Percentiles rank a stretch among this genome's conserved stretches.
These are phyloP conservation scores for Melipona bicolor DNA, from an alignment of 2,888 invertebrate species.

Conservation along the genomic window DNA sequence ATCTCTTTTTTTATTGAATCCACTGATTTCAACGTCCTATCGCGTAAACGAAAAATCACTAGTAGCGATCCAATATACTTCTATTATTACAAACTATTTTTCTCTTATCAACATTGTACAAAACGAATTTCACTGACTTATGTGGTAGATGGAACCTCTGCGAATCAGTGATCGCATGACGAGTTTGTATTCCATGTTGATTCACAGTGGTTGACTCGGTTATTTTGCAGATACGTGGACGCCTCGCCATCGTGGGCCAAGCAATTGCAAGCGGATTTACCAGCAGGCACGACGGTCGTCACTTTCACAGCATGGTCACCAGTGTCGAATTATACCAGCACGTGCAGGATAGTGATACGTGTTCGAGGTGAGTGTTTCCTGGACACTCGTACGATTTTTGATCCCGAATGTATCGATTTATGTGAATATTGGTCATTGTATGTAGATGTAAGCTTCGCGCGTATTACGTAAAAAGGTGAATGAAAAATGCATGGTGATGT, in stretches of 20 bases:
- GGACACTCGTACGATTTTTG: background rate
- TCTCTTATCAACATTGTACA: too few species aligned
- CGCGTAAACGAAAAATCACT: too few species aligned
- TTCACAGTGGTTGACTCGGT: background rate
- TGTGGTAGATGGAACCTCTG: background rate
- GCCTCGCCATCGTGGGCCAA: conserved; percentile 88
- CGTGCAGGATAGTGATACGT: conserved; percentile 87
- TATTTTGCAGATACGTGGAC: conserved; percentile 85
- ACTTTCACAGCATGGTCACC: conserved; percentile 87
- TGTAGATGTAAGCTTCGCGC: background rate
- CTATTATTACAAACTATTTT: too few species aligned
- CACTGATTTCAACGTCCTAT: too few species aligned
- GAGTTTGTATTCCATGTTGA: background rate
- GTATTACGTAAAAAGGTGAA: background rate
- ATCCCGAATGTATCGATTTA: background rate
- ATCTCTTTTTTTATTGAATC: too few species aligned
- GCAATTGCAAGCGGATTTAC: conserved; percentile 86
- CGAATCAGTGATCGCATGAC: background rate
- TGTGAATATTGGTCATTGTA: background rate
- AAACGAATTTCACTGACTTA: too few species aligned
- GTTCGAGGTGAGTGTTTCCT: conserved; percentile 84
- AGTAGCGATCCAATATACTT: too few species aligned
- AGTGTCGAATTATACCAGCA: conserved; percentile 85
- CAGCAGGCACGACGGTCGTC: conserved; percentile 86
- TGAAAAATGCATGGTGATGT: background rate